Conservation (phyloP, 2,113 vertebrate genomes). For the Lepus americanus region DNA sequence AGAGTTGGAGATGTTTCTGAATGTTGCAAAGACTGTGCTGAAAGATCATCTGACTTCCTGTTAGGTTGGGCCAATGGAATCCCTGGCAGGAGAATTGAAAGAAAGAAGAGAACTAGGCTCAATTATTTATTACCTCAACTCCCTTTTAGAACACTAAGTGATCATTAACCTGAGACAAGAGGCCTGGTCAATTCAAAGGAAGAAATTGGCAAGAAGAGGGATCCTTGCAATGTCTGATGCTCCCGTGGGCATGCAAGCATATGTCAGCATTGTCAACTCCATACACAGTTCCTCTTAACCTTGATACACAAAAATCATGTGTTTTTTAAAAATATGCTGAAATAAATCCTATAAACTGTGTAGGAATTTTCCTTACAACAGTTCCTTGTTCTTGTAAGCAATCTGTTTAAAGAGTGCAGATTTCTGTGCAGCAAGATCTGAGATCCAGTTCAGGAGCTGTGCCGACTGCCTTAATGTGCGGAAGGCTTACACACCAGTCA, state of each 20-base stretch:
- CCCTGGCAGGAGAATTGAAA: not conserved
- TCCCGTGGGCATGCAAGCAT: not conserved
- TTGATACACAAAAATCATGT: not conserved
- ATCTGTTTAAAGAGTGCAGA: not conserved
- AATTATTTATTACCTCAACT: not conserved
- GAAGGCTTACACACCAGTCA: not conserved
- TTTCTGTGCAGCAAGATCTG: not conserved
- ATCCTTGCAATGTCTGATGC: not conserved
- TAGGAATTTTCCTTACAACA: not conserved
- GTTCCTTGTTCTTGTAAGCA: not conserved
- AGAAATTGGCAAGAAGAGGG: not conserved
- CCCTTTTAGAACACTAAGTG: not conserved
- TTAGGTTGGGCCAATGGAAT: not conserved
- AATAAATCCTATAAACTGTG: not conserved
- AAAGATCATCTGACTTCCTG: not conserved
- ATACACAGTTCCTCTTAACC: not conserved
- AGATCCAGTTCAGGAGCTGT: not conserved
- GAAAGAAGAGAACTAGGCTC: not conserved
- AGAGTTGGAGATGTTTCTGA: slow-evolving; percentile 10
- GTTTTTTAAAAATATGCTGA: not conserved
- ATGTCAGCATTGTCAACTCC: not conserved
- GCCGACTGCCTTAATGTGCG: not conserved
- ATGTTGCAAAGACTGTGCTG: not conserved
- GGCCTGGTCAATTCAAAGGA: not conserved
- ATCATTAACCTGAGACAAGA: not conserved